Evolutionary conservation across 2,797 vertebrate species (phyloP).

Genomic region (Rhinella marina): DNA sequence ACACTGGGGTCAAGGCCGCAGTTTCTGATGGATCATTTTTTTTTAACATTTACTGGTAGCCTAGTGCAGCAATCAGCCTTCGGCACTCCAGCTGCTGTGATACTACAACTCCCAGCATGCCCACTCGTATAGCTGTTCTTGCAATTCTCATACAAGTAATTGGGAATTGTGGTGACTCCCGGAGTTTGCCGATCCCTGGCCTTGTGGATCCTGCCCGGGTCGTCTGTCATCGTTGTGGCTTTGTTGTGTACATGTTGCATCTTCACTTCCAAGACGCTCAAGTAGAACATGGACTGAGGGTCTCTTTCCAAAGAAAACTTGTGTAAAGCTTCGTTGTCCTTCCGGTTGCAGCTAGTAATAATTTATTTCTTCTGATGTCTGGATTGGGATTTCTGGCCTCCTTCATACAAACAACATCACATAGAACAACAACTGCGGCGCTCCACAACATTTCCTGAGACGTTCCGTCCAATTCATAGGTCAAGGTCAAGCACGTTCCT

Average conservation of each 20-base stretch:
- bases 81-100: too few relatives aligned
- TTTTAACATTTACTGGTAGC: too few relatives aligned
- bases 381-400: conserved; percentile 3
- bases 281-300: neutral
- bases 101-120: too few relatives aligned
- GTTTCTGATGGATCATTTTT: too few relatives aligned
- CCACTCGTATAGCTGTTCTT: too few relatives aligned
- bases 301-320: neutral
- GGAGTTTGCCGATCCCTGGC: too few relatives aligned
- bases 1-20: too few relatives aligned
- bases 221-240: neutral
- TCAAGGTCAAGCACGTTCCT: neutral
- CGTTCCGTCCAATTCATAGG: neutral
- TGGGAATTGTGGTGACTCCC: too few relatives aligned
- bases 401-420: neutral
- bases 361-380: neutral
- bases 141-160: too few relatives aligned
- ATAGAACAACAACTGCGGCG: neutral
- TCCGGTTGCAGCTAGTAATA: neutral
- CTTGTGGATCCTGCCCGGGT: too few relatives aligned
- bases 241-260: neutral
- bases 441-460: neutral
- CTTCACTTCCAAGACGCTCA: neutral
- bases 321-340: neutral
- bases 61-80: too few relatives aligned